Evolutionary conservation across 2,888 invertebrate species (phyloP), one percentile per base, ranked within the genome.

Genomic region (Didymodactylos carnosus): DNA sequence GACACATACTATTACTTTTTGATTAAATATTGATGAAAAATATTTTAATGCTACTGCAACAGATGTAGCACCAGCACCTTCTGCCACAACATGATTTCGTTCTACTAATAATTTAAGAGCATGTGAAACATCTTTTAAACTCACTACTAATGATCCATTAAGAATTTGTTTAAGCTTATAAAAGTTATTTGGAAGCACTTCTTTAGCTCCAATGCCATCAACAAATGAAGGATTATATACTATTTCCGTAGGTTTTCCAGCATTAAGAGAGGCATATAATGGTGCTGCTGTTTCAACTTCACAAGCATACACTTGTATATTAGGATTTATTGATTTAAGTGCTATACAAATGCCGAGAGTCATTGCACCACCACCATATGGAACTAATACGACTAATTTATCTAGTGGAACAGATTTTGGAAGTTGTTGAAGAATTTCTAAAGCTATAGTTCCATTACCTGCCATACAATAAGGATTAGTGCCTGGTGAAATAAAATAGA

Each of bases 371-470:
- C 81, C 80, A 14, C 82, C 82, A 75, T 78, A 82, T 1, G 82
- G 82, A 29, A 79, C 78, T 29, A 62, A 62, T 35, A 62, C 11
- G 23, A 16, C 23, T 16, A 16, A 27, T 51, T 51, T 62, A 62
- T 35, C 62, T 29, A 82, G 78, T 10, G 79, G 76, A 77, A 80
- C 80, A 3, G 80, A 80, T 5, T 80, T 79, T n/a, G 80, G 80
- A 10, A 82, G 77, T 69, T 80, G 80, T 70, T 81, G 81, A 69
- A 79, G 72, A 39, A 82, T 80, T 74, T 82, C 82, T 27, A 82
- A 72, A 3, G 81, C 82, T 49, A 79, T 79, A 39, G 81, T 80
- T 25, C 80, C 82, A 78, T 82, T 80, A 39, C 81, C 81, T 77
- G 81, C 81, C 62, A 81, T 80, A 27, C 80, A 80, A 41, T 78